phyloP scores from a whole-genome alignment of 2,113 vertebrate genomes.

The Scopus umbretta region DNA sequence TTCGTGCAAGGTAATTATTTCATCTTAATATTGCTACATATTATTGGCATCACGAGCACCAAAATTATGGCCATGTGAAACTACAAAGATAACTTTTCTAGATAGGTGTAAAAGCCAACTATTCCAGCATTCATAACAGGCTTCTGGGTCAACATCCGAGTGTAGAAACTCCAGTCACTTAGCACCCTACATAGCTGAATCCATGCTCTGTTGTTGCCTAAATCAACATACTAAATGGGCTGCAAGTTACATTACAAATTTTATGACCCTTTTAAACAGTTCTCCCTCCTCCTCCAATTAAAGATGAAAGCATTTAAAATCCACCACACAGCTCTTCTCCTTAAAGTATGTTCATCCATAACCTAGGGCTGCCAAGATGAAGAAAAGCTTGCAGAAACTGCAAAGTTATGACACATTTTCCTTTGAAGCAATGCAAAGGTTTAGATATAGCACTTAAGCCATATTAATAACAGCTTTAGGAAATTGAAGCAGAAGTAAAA shows the following conservation, averaged over 20 bases:
- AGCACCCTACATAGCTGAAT: not conserved
- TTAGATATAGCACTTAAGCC: not conserved
- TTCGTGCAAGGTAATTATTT: not conserved
- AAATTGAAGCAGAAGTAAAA: not conserved
- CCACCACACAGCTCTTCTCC: not conserved
- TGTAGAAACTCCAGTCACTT: not conserved
- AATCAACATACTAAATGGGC: not conserved
- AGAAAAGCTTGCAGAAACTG: not conserved
- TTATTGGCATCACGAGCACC: not conserved
- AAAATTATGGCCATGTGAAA: not conserved
- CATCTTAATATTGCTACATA: not conserved
- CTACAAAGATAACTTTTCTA: not conserved
- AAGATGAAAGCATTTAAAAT: constrained; percentile 8
- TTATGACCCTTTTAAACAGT: not conserved
- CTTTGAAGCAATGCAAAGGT: not conserved
- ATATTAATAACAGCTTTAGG: not conserved
- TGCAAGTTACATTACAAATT: not conserved
- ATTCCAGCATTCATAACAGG: not conserved
- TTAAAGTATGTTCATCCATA: not conserved
- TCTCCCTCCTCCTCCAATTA: not conserved
- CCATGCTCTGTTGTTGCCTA: not conserved
- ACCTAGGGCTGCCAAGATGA: not conserved
- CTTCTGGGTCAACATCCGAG: not conserved
- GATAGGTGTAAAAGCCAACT: not conserved
- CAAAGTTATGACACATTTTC: not conserved